These are phyloP conservation scores for Acipenser transmontanus DNA, from an alignment of 2,797 vertebrate genomes.

Conservation along the genomic window DNA sequence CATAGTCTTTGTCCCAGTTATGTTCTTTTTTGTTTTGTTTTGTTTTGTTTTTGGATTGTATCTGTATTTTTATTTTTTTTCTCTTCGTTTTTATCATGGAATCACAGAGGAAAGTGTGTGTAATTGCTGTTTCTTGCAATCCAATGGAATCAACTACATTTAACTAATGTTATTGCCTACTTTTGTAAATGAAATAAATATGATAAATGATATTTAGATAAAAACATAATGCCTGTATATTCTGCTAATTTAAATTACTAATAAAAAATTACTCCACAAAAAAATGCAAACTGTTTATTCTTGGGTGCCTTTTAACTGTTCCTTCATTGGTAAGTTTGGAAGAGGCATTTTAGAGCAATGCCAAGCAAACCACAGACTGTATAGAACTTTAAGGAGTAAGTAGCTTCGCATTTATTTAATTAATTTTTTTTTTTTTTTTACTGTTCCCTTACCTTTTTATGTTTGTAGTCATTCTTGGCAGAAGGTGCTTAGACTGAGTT, in stretches of 20 bases:
- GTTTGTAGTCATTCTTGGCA: too few relatives aligned
- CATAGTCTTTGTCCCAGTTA: slow-evolving; percentile 31
- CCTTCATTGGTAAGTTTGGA: background rate
- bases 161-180: slow-evolving; percentile 43
- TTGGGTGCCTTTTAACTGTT: background rate
- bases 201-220: slow-evolving; percentile 60
- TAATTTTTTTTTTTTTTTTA: background rate
- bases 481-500: too few relatives aligned
- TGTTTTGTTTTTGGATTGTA: slow-evolving; percentile 38
- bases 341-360: background rate
- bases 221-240: slow-evolving; percentile 72
- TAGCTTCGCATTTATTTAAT: background rate
- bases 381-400: background rate
- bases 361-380: too few relatives aligned
- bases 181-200: slow-evolving; percentile 64
- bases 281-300: slow-evolving; percentile 2
- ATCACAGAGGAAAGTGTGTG: slow-evolving; percentile 43
- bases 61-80: slow-evolving; percentile 37
- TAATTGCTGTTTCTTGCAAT: slow-evolving; percentile 48
- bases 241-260: slow-evolving; percentile 64
- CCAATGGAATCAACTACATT: slow-evolving; percentile 41
- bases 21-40: slow-evolving; percentile 43
- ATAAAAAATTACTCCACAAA: slow-evolving; percentile 57
- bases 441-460: background rate
- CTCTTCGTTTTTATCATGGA: slow-evolving; percentile 34